These are phyloP conservation scores for Himalopsyche phryganea DNA, from an alignment of 1,140 invertebrate genomes.

Conservation along the genomic window DNA sequence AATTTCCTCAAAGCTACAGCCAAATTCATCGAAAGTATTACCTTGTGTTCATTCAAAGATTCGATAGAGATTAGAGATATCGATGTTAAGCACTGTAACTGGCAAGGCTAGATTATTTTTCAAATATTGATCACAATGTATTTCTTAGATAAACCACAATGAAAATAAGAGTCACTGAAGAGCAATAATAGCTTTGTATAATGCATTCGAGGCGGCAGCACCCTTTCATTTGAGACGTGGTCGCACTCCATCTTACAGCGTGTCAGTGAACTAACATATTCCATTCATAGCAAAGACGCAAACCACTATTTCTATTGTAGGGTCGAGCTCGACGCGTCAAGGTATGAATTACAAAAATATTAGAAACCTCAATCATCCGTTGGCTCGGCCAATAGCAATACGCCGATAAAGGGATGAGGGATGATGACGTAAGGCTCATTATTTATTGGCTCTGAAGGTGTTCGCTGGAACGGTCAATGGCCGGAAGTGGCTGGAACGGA, in stretches of 20 bases:
- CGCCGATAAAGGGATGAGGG: conserved; percentile 19
- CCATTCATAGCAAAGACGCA: neutral
- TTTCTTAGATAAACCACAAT: no score
- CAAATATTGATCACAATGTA: no score
- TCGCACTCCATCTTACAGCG: neutral
- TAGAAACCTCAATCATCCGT: conserved; percentile 18
- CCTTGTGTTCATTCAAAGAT: no score
- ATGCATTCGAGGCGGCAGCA: no score
- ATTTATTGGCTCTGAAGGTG: conserved; percentile 9
- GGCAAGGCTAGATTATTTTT: no score
- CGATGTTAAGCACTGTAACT: no score
- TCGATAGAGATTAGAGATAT: no score
- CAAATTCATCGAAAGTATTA: no score
- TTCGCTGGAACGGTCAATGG: no score
- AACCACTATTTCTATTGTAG: conserved; percentile 11
- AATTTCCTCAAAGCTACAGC: no score
- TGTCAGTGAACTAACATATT: neutral
- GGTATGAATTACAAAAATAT: conserved; percentile 18
- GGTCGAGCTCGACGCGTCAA: neutral
- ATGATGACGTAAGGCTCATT: conserved; percentile 9
- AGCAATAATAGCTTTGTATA: no score
- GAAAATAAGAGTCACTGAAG: conserved; percentile 1
- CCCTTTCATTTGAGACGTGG: neutral
- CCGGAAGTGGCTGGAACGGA: no score
- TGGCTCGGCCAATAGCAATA: conserved; percentile 17